These are phyloP conservation scores for Orchesella cincta DNA, from an alignment of 1,140 invertebrate species.

Conservation along the genomic window DNA sequence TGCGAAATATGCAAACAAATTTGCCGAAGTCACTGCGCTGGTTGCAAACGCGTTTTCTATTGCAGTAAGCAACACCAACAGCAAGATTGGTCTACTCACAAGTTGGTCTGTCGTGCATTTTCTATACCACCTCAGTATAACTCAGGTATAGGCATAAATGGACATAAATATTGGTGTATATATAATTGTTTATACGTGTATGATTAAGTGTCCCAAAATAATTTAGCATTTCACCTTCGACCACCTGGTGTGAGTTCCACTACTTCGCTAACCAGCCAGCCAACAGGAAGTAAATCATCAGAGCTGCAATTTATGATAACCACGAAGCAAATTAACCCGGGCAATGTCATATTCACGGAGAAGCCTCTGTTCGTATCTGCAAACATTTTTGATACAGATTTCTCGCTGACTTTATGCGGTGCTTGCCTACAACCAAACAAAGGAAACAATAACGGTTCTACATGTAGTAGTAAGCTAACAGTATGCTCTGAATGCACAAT, in stretches of 20 bases:
- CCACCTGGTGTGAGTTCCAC: too few relatives aligned
- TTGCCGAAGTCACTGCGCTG: slow-evolving; percentile 60
- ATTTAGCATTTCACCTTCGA: too few relatives aligned
- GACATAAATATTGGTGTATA: too few relatives aligned
- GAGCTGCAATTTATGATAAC: background rate
- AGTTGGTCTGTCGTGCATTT: slow-evolving; percentile 63
- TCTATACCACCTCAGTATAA: slow-evolving; percentile 43
- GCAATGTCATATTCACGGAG: background rate
- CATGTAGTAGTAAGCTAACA: background rate
- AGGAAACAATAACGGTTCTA: too few relatives aligned
- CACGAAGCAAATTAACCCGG: background rate
- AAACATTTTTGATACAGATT: background rate
- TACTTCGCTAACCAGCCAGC: too few relatives aligned
- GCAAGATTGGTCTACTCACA: slow-evolving; percentile 72
- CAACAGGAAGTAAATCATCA: background rate
- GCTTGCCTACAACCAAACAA: too few relatives aligned
- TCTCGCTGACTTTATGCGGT: too few relatives aligned
- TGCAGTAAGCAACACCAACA: slow-evolving; percentile 75
- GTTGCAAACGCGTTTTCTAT: slow-evolving; percentile 69
- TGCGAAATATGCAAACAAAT: background rate
- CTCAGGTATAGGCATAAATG: background rate
- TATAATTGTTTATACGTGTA: too few relatives aligned
- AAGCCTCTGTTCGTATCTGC: background rate
- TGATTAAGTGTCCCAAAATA: too few relatives aligned
- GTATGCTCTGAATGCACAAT: background rate